Conservation (phyloP, 2,888 invertebrate species). For the Pristionchus fissidentatus region DNA sequence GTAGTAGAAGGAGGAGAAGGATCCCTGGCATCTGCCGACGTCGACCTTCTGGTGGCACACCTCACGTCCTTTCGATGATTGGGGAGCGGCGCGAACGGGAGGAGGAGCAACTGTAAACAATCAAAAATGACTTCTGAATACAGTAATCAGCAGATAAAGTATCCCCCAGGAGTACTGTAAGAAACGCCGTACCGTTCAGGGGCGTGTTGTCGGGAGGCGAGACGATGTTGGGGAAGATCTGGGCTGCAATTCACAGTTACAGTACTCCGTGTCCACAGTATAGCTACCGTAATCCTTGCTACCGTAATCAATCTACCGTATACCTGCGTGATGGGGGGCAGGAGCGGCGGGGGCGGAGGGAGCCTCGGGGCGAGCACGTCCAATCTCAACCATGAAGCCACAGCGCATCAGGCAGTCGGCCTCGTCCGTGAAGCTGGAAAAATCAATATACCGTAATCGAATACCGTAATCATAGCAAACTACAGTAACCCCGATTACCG, state of each 20-base stretch:
- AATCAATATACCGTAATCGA: neutral
- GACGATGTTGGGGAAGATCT: neutral
- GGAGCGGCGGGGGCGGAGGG: neutral
- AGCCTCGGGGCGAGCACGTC: neutral
- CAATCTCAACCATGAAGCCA: conserved; percentile 39
- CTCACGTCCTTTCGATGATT: conserved; percentile 62
- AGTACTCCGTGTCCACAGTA: neutral
- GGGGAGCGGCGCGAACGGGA: neutral
- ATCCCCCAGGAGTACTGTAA: neutral
- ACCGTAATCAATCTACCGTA: neutral
- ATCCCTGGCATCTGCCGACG: conserved; percentile 70
- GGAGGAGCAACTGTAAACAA: neutral
- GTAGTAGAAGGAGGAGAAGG: conserved; percentile 71
- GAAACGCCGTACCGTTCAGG: neutral
- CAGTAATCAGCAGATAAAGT: neutral
- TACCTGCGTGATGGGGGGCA: neutral
- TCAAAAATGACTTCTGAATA: neutral
- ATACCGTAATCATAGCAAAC: neutral
- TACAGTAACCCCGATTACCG: conserved; percentile 49
- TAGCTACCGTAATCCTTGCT: neutral
- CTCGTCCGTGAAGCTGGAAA: conserved; percentile 46
- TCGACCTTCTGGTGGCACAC: conserved; percentile 70
- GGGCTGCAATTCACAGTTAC: neutral
- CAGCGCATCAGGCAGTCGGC: conserved; percentile 44
- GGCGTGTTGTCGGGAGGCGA: neutral